Conservation (phyloP, 2,888 invertebrate species). For the Trissonchulus sp. region DNA sequence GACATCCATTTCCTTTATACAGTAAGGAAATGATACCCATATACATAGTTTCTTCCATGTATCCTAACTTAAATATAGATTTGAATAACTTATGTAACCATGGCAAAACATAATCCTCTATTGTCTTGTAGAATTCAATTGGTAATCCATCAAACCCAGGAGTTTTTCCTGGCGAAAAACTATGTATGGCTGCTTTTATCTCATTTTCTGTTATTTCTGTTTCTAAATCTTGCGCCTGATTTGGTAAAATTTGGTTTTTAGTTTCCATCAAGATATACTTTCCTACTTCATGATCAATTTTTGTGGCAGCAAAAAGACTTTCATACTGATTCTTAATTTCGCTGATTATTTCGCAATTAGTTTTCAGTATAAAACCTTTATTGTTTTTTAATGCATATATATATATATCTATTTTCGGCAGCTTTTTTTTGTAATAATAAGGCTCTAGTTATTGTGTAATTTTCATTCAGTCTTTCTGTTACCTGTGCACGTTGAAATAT, state of each 20-base stretch:
- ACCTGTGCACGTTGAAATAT: background rate
- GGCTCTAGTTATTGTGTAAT: background rate
- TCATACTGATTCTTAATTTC: conserved; percentile 21
- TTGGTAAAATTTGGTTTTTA: background rate
- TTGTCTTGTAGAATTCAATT: conserved; percentile 1
- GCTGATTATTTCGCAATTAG: conserved; percentile 4
- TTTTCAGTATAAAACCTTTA: background rate
- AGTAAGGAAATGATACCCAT: background rate
- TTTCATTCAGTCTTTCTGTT: background rate
- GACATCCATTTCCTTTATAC: background rate
- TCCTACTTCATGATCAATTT: background rate
- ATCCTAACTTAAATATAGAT: background rate
- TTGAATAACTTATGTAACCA: background rate
- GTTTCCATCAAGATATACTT: background rate
- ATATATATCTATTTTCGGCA: background rate
- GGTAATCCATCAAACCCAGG: conserved; percentile 2
- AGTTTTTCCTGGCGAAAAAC: background rate
- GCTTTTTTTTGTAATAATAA: background rate
- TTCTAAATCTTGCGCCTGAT: background rate
- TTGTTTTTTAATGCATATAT: too few species aligned
- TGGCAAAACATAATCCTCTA: background rate
- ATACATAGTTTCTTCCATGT: background rate
- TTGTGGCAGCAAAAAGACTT: background rate
- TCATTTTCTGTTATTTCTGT: background rate
- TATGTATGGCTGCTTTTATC: background rate